Evolutionary conservation across 1,140 invertebrate genomes (phyloP).

Genomic region (Drosophila burlai): DNA sequence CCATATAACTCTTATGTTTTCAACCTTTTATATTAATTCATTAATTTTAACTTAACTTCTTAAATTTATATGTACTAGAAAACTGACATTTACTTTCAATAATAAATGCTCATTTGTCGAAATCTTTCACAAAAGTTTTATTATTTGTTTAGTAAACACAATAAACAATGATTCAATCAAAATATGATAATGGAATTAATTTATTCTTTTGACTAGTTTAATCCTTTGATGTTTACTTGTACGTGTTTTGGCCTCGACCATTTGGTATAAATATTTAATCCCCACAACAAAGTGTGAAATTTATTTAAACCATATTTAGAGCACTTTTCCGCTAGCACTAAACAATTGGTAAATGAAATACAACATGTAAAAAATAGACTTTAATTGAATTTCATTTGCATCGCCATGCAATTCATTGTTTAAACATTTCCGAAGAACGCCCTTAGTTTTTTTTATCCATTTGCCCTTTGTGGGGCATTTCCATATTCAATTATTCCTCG

Average conservation of each 20-base stretch:
- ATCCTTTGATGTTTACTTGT: neutral
- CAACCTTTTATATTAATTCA: neutral
- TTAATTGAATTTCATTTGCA: neutral
- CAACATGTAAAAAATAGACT: neutral
- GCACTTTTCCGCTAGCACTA: neutral
- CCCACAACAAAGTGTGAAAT: no score
- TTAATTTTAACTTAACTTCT: neutral
- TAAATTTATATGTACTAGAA: neutral
- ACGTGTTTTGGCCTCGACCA: neutral
- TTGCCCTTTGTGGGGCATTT: neutral
- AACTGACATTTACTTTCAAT: neutral
- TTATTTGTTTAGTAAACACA: neutral
- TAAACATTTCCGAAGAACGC: neutral
- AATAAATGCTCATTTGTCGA: neutral
- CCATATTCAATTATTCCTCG: constrained; percentile 26
- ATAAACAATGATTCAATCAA: neutral
- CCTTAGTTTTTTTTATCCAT: neutral
- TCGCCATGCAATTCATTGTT: neutral
- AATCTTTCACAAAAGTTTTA: no score
- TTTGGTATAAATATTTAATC: neutral
- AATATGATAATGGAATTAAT: neutral
- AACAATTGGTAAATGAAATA: constrained; percentile 1
- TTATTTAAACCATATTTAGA: neutral
- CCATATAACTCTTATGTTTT: neutral
- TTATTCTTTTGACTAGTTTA: neutral